Conservation (phyloP, 2,888 invertebrate species). For the Cephus spinipes region DNA sequence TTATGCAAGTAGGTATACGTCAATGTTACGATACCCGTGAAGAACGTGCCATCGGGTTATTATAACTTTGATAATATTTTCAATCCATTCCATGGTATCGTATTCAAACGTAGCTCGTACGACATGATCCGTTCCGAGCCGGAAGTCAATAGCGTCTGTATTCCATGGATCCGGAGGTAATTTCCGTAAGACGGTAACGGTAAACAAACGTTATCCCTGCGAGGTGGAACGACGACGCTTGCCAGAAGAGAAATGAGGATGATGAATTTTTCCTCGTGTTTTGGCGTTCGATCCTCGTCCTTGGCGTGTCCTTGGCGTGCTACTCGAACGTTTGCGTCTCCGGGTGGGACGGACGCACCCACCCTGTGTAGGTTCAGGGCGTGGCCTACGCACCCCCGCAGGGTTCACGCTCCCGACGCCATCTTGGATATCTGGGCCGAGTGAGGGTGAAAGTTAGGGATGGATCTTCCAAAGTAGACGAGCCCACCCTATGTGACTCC, state of each 20-base stretch:
- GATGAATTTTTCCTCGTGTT: conserved; percentile 20
- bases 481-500: not conserved
- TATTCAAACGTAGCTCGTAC: not conserved
- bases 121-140: not conserved
- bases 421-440: conserved; percentile 52
- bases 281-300: conserved; percentile 29
- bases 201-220: not conserved
- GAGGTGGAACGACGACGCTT: not conserved
- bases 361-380: conserved; percentile 46
- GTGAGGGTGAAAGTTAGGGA: conserved; percentile 55
- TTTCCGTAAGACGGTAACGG: not conserved
- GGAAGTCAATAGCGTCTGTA: not conserved
- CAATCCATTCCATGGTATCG: not conserved
- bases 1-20: not conserved
- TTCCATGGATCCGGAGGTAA: not conserved
- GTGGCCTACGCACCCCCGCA: conserved; percentile 59
- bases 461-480: conserved; percentile 1
- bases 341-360: conserved; percentile 24
- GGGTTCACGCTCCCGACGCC: conserved; percentile 46
- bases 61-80: not conserved
- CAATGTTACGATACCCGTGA: not conserved
- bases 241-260: not conserved
- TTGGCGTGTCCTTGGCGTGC: conserved; percentile 50
- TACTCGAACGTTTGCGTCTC: conserved; percentile 33
- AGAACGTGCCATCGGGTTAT: not conserved